Evolutionary conservation across 2,113 vertebrate species (phyloP).

Genomic region (Cairina moschata): DNA sequence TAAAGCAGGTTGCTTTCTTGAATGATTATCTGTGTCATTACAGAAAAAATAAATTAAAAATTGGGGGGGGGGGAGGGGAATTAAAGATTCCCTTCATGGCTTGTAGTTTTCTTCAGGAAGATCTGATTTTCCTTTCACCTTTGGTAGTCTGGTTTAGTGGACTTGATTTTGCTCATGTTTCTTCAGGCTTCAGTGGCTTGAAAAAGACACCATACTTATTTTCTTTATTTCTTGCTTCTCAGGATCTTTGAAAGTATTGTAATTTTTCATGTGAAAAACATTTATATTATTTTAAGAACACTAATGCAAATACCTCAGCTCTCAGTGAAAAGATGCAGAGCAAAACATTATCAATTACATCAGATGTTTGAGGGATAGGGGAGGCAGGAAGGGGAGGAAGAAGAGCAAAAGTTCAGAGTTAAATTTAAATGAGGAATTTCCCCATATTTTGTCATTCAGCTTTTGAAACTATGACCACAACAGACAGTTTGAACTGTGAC

Average conservation of each 20-base stretch:
- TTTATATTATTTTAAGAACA: neutral
- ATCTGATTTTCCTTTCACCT: neutral
- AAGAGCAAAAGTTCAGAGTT: constrained; percentile 70
- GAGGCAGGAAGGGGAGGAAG: constrained; percentile 29
- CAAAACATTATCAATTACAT: neutral
- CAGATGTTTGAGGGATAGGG: neutral
- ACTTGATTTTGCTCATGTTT: neutral
- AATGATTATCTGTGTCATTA: neutral
- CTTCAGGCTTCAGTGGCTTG: neutral
- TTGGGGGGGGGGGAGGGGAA: neutral
- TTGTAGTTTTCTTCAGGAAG: constrained; percentile 3
- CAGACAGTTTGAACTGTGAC: constrained; percentile 60
- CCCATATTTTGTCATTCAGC: constrained; percentile 72
- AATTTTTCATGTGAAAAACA: neutral
- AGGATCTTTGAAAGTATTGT: neutral
- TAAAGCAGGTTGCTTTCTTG: constrained; percentile 5
- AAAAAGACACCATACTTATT: neutral
- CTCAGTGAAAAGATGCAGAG: neutral
- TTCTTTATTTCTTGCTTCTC: neutral
- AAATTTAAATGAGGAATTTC: constrained; percentile 84
- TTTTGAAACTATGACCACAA: constrained; percentile 79
- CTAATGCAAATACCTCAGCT: neutral
- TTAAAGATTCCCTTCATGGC: neutral
- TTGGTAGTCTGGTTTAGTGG: neutral
- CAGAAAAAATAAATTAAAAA: neutral